Evolutionary conservation across 2,113 vertebrate genomes (phyloP).

Genomic region (Chamaetylas fuelleborni): DNA sequence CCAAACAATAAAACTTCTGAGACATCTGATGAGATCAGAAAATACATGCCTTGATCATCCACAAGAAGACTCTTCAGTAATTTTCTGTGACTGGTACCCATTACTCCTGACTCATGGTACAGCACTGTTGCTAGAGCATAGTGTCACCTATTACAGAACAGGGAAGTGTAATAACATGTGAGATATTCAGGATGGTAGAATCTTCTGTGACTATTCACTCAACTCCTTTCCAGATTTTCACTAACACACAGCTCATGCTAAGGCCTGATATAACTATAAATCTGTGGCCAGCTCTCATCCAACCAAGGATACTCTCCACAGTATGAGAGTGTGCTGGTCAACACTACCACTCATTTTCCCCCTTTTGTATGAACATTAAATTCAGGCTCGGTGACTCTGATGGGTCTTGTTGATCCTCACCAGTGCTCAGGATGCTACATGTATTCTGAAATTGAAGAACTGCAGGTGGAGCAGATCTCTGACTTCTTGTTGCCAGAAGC

Average conservation of each 20-base stretch:
- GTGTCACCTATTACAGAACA: neutral
- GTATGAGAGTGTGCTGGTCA: neutral
- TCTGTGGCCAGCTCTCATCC: neutral
- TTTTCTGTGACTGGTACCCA: neutral
- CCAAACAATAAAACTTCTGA: neutral
- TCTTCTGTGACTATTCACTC: neutral
- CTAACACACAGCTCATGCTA: neutral
- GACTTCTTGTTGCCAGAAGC: neutral
- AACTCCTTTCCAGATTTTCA: neutral
- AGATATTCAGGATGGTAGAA: neutral
- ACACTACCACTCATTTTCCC: neutral
- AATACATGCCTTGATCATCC: neutral
- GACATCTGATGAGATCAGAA: neutral
- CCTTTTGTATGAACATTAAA: neutral
- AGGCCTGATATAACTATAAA: neutral
- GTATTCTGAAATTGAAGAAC: neutral
- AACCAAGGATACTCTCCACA: neutral
- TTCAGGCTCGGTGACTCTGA: neutral
- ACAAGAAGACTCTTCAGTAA: neutral
- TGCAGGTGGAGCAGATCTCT: neutral
- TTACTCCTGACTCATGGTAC: neutral
- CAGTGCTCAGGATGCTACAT: neutral
- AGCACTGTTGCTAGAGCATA: neutral
- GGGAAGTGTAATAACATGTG: neutral
- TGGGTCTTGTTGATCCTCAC: neutral